Conservation (phyloP, 2,113 vertebrate genomes). For the Chascanopsetta lugubris region DNA sequence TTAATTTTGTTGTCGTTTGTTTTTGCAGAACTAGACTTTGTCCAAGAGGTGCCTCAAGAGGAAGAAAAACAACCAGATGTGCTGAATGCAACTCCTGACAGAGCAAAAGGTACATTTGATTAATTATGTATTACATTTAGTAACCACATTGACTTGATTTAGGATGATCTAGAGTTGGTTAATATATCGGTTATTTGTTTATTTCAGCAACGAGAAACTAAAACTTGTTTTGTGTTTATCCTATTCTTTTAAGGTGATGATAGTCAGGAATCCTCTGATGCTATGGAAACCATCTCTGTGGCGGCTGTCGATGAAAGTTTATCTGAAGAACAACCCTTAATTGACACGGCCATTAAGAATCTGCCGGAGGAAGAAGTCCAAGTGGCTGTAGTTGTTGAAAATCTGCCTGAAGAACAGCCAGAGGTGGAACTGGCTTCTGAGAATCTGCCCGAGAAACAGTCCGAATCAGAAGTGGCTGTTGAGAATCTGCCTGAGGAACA, state of each 20-base stretch:
- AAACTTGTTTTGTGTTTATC: not conserved
- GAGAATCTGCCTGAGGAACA: not conserved
- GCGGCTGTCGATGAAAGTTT: not conserved
- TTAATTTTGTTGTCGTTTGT: not conserved
- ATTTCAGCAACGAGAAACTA: not conserved
- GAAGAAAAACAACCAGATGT: not conserved
- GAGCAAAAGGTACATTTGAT: slow-evolving; percentile 1
- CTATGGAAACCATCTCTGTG: not conserved
- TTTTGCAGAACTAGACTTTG: slow-evolving; percentile 33
- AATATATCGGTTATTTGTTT: not conserved
- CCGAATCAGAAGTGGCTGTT: too few relatives aligned
- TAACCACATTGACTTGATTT: too few relatives aligned
- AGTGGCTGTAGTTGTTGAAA: too few relatives aligned
- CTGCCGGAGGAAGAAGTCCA: not conserved
- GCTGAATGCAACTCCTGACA: not conserved
- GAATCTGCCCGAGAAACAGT: not conserved
- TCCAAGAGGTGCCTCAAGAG: slow-evolving; percentile 15
- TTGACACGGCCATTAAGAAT: not conserved
- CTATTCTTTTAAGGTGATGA: slow-evolving; percentile 2
- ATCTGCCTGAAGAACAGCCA: not conserved
- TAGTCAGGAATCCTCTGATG: not conserved
- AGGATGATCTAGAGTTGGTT: too few relatives aligned
- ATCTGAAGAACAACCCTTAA: not conserved
- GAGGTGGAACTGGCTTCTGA: not conserved
- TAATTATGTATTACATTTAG: too few relatives aligned